Evolutionary conservation across 2,888 invertebrate genomes (phyloP).

Genomic region (Leptarthrus brevirostris): DNA sequence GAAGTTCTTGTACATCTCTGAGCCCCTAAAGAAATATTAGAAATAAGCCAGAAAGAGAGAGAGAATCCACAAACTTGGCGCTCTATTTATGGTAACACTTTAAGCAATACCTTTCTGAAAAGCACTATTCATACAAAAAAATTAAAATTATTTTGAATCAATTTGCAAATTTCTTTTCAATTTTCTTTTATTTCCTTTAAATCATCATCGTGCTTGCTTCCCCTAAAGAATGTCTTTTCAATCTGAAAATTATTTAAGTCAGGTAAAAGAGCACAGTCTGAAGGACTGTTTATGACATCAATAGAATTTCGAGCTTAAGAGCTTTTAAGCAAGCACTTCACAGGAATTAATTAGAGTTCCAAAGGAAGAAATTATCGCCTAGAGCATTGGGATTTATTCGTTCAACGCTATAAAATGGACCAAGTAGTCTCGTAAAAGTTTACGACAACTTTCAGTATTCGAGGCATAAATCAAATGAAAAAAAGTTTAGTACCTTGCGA

Average conservation of each 20-base stretch:
- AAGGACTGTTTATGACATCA: neutral
- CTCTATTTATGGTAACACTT: no score
- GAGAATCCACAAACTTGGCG: no score
- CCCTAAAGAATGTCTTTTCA: no score
- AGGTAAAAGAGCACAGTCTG: neutral
- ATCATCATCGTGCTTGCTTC: no score
- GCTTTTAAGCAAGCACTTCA: conserved; percentile 2
- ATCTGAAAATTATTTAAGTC: neutral
- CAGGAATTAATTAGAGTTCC: conserved; percentile 42
- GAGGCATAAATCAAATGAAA: conserved; percentile 37
- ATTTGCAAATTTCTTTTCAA: no score
- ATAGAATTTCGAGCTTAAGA: neutral
- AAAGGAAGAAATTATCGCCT: conserved; percentile 19
- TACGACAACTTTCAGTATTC: conserved; percentile 23
- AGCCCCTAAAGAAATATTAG: no score
- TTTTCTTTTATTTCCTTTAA: no score
- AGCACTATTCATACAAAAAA: no score
- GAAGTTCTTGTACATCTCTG: no score
- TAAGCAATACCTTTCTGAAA: no score
- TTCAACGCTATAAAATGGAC: neutral
- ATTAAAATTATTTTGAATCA: no score
- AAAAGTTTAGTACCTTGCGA: neutral
- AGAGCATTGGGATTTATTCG: neutral
- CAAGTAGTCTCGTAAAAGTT: conserved; percentile 22
- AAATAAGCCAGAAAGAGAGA: no score